These are phyloP conservation scores for Macropus fuliginosus DNA, from an alignment of 2,797 vertebrate genomes.

Conservation along the genomic window DNA sequence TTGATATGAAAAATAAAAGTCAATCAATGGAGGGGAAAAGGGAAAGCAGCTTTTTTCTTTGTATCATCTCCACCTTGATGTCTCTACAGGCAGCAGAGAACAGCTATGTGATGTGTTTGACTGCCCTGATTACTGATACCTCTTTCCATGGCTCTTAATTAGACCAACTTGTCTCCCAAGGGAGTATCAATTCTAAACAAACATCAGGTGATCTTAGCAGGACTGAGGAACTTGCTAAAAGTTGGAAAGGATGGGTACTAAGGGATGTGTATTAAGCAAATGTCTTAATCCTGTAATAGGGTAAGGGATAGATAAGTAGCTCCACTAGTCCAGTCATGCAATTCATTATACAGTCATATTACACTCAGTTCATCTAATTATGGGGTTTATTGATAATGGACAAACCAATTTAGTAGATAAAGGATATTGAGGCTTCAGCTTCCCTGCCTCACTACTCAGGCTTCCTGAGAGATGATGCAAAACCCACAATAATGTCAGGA, in stretches of 20 bases:
- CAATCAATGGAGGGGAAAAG: background rate
- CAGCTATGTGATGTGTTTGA: conserved; percentile 42
- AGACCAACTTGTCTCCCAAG: conserved; percentile 27
- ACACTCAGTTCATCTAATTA: background rate
- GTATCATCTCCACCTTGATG: background rate
- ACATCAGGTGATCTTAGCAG: conserved; percentile 30
- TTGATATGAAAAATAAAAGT: background rate
- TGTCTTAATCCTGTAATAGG: background rate
- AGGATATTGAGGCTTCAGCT: background rate
- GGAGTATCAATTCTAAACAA: background rate
- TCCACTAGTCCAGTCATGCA: background rate
- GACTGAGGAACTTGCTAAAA: background rate
- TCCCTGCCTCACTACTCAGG: background rate
- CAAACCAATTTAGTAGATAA: background rate
- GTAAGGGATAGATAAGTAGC: background rate
- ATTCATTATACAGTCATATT: background rate
- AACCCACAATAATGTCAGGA: background rate
- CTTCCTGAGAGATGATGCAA: background rate
- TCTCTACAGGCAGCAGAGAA: conserved; percentile 13
- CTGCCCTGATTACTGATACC: conserved; percentile 15
- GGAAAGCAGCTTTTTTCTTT: background rate
- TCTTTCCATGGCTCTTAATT: conserved; percentile 35
- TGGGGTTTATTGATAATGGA: background rate
- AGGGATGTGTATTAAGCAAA: background rate
- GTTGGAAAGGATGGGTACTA: background rate